phyloP scores from a whole-genome alignment of 1,140 invertebrate species.

The Ceratosolen solmsi region DNA sequence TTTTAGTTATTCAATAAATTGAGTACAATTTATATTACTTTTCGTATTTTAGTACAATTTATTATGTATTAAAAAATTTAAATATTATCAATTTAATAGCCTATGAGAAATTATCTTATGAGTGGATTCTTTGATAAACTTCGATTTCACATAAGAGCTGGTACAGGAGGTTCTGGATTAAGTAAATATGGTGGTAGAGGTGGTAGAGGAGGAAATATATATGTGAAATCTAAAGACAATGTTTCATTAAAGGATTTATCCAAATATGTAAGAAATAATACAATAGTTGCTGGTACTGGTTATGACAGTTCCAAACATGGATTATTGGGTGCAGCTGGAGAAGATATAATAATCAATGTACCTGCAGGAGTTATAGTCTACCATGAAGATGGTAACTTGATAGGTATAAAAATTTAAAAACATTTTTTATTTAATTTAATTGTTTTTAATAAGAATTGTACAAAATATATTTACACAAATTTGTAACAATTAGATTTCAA shows the following conservation, averaged over 20 bases:
- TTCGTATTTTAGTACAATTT: not conserved
- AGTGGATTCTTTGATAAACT: conserved; percentile 83
- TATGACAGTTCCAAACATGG: conserved; percentile 81
- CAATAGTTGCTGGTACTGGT: conserved; percentile 79
- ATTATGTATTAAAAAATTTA: not conserved
- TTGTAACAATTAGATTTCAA: too few relatives aligned
- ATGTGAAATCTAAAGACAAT: conserved; percentile 79
- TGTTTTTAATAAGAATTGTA: not conserved
- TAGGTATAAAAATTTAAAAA: conserved; percentile 70
- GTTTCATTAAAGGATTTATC: conserved; percentile 76
- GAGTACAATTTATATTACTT: conserved; percentile 5
- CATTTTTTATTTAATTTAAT: not conserved
- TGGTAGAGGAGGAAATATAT: conserved; percentile 89
- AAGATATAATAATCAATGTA: conserved; percentile 81
- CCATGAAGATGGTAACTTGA: conserved; percentile 76
- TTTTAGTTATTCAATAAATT: conserved; percentile 23
- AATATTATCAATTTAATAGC: conserved; percentile 46
- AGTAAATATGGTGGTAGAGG: conserved; percentile 88
- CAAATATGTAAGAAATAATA: conserved; percentile 74
- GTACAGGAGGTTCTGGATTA: conserved; percentile 84
- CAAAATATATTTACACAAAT: too few relatives aligned
- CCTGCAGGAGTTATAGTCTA: conserved; percentile 86
- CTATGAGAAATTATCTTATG: conserved; percentile 66
- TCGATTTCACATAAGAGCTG: conserved; percentile 81
- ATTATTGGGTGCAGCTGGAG: conserved; percentile 83